Conservation (phyloP, 1,140 invertebrate genomes). For the Zaprionus camerounensis region DNA sequence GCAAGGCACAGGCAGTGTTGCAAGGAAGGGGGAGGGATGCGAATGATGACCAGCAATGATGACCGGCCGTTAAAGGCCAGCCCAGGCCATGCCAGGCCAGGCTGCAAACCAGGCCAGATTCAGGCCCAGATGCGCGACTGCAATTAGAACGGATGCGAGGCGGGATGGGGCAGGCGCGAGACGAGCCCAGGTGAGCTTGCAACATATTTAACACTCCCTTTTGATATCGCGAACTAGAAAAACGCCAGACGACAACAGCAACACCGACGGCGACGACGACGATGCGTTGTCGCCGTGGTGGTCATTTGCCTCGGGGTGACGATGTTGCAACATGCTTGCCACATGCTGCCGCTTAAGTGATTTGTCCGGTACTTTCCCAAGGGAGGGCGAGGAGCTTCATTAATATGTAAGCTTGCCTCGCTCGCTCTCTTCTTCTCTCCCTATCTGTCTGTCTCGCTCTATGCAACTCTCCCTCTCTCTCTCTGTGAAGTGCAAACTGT, state of each 20-base stretch:
- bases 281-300: conserved; percentile 67
- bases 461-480: conserved; percentile 11
- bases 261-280: conserved; percentile 19
- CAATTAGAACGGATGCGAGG: conserved; percentile 42
- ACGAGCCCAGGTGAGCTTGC: conserved; percentile 48
- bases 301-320: conserved; percentile 78
- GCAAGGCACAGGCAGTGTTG: background rate
- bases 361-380: conserved; percentile 63
- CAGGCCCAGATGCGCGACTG: conserved; percentile 46
- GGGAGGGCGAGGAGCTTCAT: conserved; percentile 53
- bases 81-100: conserved; percentile 40
- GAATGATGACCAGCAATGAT: conserved; percentile 49
- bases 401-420: conserved; percentile 63
- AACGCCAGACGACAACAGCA: conserved; percentile 31
- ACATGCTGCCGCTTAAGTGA: conserved; percentile 74
- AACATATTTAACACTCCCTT: conserved; percentile 80
- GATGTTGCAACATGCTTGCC: conserved; percentile 45
- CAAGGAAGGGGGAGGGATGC: background rate
- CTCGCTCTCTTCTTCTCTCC: background rate
- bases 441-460: background rate
- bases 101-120: conserved; percentile 44
- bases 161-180: background rate
- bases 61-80: conserved; percentile 44
- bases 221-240: conserved; percentile 66
- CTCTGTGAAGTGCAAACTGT: conserved; percentile 75